Conservation (phyloP, 2,888 invertebrate genomes). For the Apamea sordens region DNA sequence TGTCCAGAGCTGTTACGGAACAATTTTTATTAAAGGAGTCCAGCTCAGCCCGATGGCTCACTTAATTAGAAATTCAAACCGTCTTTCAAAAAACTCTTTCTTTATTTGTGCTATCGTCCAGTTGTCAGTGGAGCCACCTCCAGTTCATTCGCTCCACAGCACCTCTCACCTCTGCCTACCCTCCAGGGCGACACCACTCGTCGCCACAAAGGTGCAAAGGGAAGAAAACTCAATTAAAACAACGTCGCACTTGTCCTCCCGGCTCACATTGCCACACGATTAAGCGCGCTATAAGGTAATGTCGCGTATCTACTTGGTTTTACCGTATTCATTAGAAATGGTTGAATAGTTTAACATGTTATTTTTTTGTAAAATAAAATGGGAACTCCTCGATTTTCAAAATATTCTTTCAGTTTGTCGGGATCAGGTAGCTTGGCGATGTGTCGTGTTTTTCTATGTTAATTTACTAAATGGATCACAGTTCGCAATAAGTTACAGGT, state of each 20-base stretch:
- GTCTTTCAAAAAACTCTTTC: conserved; percentile 1
- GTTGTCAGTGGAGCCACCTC: conserved; percentile 60
- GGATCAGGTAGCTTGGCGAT: too few relatives aligned
- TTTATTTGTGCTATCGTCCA: conserved; percentile 10
- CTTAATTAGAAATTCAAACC: neutral
- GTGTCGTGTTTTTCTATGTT: too few relatives aligned
- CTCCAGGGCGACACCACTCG: conserved; percentile 74
- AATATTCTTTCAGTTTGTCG: too few relatives aligned
- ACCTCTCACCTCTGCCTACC: conserved; percentile 45
- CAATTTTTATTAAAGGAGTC: neutral
- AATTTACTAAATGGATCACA: neutral
- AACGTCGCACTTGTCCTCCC: conserved; percentile 75
- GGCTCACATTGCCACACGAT: conserved; percentile 81
- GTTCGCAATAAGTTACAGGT: neutral
- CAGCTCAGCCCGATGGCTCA: neutral
- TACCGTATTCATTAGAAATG: conserved; percentile 44
- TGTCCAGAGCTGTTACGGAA: neutral
- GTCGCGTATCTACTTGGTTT: conserved; percentile 46
- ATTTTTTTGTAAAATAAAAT: conserved; percentile 24
- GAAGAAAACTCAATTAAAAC: conserved; percentile 86
- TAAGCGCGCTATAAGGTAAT: conserved; percentile 72
- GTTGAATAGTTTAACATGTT: conserved; percentile 7
- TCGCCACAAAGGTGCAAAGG: conserved; percentile 83
- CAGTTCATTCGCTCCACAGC: conserved; percentile 54
- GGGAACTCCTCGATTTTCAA: too few relatives aligned